These are phyloP conservation scores for Clamator glandarius DNA, from an alignment of 2,797 vertebrate species.

Conservation along the genomic window DNA sequence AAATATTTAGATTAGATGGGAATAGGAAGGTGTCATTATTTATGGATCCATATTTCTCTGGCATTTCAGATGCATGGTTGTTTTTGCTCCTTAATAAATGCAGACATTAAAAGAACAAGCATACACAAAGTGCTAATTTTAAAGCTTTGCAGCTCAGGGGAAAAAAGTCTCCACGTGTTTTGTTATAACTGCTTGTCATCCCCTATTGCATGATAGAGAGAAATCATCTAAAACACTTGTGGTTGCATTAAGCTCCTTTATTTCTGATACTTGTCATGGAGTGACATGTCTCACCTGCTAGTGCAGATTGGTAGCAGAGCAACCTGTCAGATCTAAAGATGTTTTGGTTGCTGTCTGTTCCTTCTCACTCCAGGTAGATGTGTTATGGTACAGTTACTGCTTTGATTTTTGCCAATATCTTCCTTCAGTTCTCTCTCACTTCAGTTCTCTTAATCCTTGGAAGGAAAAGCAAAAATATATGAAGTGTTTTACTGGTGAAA, in stretches of 20 bases:
- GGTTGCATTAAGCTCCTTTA: slow-evolving; percentile 29
- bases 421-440: slow-evolving; percentile 1
- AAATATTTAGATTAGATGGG: slow-evolving; percentile 71
- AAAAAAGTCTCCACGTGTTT: slow-evolving; percentile 15
- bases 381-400: slow-evolving; percentile 11
- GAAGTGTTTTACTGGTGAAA: neutral
- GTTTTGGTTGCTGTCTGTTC: slow-evolving; percentile 29
- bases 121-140: slow-evolving; percentile 50
- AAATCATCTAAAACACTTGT: slow-evolving; percentile 3
- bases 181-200: neutral
- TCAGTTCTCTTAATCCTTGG: neutral
- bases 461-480: neutral
- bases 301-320: slow-evolving; percentile 26
- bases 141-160: slow-evolving; percentile 40
- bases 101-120: slow-evolving; percentile 54
- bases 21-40: slow-evolving; percentile 63
- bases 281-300: slow-evolving; percentile 45
- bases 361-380: slow-evolving; percentile 19
- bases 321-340: slow-evolving; percentile 52
- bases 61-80: slow-evolving; percentile 61
- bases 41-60: slow-evolving; percentile 63
- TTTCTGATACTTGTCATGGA: slow-evolving; percentile 34
- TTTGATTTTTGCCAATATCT: slow-evolving; percentile 25
- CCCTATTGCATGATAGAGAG: neutral
- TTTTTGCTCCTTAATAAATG: slow-evolving; percentile 62